These are phyloP conservation scores for Pecten maximus DNA, from an alignment of 2,888 invertebrate genomes.

Conservation along the genomic window DNA sequence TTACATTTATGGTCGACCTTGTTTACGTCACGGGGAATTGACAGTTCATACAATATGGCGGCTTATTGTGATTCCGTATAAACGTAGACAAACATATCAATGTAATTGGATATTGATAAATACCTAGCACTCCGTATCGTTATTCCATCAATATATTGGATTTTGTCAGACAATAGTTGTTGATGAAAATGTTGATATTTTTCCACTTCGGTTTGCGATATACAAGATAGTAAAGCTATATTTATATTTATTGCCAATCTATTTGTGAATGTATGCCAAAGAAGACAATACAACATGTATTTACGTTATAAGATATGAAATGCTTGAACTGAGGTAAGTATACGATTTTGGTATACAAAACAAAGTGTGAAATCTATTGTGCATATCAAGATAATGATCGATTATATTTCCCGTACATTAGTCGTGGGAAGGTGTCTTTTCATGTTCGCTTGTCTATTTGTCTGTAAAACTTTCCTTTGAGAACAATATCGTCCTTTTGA, in stretches of 20 bases:
- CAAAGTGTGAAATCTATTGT: not conserved
- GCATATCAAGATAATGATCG: not conserved
- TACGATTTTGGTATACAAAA: not conserved
- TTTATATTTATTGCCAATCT: not conserved
- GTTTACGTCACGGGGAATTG: not conserved
- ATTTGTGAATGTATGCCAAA: not conserved
- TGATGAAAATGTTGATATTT: not conserved
- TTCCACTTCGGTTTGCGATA: not conserved
- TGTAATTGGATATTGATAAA: constrained; percentile 1
- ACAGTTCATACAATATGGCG: not conserved
- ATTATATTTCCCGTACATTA: not conserved
- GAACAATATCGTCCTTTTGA: not conserved
- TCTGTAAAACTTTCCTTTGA: not conserved
- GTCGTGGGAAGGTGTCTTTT: not conserved
- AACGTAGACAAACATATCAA: not conserved
- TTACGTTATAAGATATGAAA: not conserved
- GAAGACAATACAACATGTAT: not conserved
- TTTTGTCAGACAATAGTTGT: not conserved
- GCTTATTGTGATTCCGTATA: not conserved
- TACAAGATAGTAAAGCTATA: not conserved
- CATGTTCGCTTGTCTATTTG: not conserved
- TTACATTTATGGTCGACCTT: not conserved
- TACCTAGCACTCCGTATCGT: not conserved
- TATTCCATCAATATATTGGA: not conserved
- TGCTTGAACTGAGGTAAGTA: not conserved